Evolutionary conservation across 2,888 invertebrate genomes (phyloP).

Genomic region (Latrodectus hesperus): DNA sequence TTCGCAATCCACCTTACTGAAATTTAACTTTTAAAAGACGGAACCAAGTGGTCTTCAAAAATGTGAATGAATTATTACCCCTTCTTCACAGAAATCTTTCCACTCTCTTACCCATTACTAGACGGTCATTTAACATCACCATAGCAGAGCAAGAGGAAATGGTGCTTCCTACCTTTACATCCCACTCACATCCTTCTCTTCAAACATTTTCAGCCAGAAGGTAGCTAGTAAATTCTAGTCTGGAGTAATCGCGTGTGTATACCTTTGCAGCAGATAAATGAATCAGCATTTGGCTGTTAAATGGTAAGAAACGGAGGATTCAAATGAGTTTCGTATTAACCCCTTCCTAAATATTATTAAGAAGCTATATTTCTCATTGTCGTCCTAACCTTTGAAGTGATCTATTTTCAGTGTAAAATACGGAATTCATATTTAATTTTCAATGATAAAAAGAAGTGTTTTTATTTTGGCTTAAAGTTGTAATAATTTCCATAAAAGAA

Average conservation of each 20-base stretch:
- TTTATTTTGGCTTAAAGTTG: too few species aligned
- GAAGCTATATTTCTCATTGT: too few species aligned
- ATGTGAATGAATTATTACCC: not conserved
- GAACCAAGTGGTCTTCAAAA: not conserved
- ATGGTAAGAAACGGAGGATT: not conserved
- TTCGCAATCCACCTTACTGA: too few species aligned
- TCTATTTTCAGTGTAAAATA: too few species aligned
- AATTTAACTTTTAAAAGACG: too few species aligned
- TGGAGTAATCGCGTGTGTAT: not conserved
- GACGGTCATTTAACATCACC: not conserved
- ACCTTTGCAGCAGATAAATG: slow-evolving; percentile 1
- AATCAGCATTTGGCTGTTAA: not conserved
- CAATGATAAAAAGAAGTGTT: too few species aligned
- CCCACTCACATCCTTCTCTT: not conserved
- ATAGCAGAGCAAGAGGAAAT: not conserved
- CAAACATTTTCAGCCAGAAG: not conserved
- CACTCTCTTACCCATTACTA: not conserved
- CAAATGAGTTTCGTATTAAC: not conserved
- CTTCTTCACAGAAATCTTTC: not conserved
- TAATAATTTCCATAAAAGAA: too few species aligned
- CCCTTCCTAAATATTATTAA: not conserved
- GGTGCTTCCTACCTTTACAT: slow-evolving; percentile 1
- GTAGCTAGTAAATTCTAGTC: not conserved
- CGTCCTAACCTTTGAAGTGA: too few species aligned
- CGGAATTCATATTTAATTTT: too few species aligned